Conservation (phyloP, 1,140 invertebrate genomes). For the Euura lappo region DNA sequence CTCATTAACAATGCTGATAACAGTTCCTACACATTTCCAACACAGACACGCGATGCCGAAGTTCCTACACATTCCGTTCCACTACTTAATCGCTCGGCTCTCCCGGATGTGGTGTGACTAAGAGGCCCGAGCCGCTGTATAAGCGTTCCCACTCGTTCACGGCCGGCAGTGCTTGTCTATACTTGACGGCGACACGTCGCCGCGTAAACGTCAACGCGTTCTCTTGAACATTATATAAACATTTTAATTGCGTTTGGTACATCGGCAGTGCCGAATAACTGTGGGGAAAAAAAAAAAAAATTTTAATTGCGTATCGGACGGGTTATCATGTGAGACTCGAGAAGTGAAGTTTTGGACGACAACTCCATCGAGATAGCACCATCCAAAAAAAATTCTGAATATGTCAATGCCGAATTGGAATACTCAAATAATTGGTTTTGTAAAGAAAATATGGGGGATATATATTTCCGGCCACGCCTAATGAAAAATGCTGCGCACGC, state of each 20-base stretch:
- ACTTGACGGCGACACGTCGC: background rate
- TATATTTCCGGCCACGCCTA: too few relatives aligned
- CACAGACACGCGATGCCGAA: too few relatives aligned
- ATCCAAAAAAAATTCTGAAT: too few relatives aligned
- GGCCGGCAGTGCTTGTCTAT: background rate
- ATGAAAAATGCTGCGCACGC: too few relatives aligned
- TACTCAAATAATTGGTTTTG: too few relatives aligned
- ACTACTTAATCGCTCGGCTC: background rate
- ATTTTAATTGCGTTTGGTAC: background rate
- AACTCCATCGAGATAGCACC: background rate
- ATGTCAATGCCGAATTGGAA: too few relatives aligned
- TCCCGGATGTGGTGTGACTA: background rate
- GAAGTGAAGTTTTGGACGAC: background rate
- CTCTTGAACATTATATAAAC: background rate
- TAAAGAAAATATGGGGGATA: too few relatives aligned
- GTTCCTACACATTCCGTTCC: background rate
- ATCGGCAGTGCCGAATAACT: too few relatives aligned
- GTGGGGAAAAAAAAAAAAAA: too few relatives aligned
- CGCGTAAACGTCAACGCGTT: background rate
- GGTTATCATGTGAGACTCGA: background rate
- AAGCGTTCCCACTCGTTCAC: background rate
- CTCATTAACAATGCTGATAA: background rate
- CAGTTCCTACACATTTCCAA: too few relatives aligned
- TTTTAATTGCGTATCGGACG: slow-evolving; percentile 1
- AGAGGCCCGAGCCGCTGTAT: background rate